Base-by-base conservation (phyloP, 2,113 vertebrate species). In the Ceyx margarethae region DNA sequence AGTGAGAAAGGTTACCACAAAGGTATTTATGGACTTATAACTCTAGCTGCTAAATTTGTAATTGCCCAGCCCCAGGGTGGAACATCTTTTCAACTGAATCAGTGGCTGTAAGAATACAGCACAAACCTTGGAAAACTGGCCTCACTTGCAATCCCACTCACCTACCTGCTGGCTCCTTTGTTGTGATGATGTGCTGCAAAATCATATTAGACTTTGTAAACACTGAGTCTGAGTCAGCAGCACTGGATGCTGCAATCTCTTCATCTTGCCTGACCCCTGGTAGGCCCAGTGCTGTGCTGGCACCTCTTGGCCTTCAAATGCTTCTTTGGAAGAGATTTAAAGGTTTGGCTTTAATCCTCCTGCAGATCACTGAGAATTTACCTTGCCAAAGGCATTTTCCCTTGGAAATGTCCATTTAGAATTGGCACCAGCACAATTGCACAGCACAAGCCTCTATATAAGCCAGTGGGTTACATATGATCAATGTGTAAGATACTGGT, bases 1-100 rank as follows among this genome's bases (percentile, higher is more conserved):
- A 93, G 7, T 6, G 58, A 89, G 75, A 66, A 92, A 89, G 29
- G 89, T 92, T 95, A 94, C 95, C 92, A 85, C 95, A 95, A 85
- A 93, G 89, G 83, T 92, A 96, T 95, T 96, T 95, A 92, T 74
- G 95, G 94, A 81, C 33, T 5, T 91, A 77, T 40, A 94, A 95
- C 87, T 81, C 54, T 57, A 91, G 78, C 91, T 94, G 85, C 91
- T 96, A 93, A 92, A 94, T 93, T 77, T 89, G 87, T 92, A 89
- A 95, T 91, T 95, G 95, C 75, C 75, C 87, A 64, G 94, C 94
- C 94, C 85, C 64, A 60, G 91, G 95, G 94, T 4, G 5, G 82
- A 94, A 92, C 91, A 80, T 80, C 81, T 60, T 94, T 93, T 87
- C 42, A 95, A 91, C 84, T 93, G 96, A 95, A 95, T 91, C 92